phyloP scores from a whole-genome alignment of 2,888 invertebrate species.

The Mythimna albipuncta region DNA sequence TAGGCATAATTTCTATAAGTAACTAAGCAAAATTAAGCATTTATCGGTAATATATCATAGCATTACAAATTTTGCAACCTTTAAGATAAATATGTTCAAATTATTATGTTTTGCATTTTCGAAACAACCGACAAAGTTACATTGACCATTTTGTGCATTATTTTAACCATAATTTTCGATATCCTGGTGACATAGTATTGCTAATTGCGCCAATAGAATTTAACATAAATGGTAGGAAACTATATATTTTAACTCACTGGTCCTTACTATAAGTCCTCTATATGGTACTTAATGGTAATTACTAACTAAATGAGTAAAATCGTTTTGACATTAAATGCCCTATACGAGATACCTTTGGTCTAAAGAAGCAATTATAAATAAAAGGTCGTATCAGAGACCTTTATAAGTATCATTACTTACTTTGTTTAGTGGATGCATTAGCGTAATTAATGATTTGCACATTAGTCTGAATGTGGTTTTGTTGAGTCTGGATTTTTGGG shows the following conservation, averaged over 20 bases:
- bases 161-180: constrained; percentile 50
- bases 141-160: constrained; percentile 13
- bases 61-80: constrained; percentile 9
- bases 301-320: constrained; percentile 4
- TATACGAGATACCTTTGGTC: neutral
- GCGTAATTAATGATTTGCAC: neutral
- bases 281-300: neutral
- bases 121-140: constrained; percentile 2
- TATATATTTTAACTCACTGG: constrained; percentile 7
- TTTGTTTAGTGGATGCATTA: neutral
- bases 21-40: constrained; percentile 4
- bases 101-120: neutral
- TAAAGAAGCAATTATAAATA: neutral
- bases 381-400: no score
- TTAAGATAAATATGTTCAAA: neutral
- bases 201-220: neutral
- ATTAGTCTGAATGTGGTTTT: no score
- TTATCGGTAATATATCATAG: neutral
- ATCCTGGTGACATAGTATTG: constrained; percentile 29
- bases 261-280: neutral
- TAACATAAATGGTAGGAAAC: neutral
- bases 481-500: no score
- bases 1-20: constrained; percentile 2
- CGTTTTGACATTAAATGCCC: neutral
- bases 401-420: neutral